Conservation (phyloP, 2,113 vertebrate species). For the Passer domesticus region DNA sequence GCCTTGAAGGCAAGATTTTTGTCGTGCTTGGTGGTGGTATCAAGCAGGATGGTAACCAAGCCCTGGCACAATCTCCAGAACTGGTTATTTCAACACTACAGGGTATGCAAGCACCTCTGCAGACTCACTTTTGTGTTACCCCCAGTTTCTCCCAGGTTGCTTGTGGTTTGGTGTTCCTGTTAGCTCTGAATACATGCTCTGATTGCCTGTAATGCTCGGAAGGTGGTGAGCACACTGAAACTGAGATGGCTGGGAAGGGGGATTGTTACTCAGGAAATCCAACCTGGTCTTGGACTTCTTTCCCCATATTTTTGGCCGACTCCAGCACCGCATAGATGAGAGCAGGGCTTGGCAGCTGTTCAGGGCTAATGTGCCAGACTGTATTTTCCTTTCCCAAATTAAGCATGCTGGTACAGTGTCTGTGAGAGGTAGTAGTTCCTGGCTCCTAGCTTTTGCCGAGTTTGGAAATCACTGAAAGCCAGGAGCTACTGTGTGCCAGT, state of each 20-base stretch:
- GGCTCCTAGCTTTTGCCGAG: slow-evolving; percentile 26
- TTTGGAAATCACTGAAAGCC: slow-evolving; percentile 34
- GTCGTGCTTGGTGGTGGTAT: neutral
- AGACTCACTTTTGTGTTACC: neutral
- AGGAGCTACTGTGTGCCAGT: slow-evolving; percentile 9
- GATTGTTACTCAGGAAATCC: neutral
- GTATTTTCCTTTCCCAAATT: slow-evolving; percentile 62
- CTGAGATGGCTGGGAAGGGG: neutral
- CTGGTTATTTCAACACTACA: neutral
- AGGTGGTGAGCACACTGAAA: neutral
- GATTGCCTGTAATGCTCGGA: neutral
- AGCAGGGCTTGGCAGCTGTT: slow-evolving; percentile 10
- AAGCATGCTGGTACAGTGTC: slow-evolving; percentile 51
- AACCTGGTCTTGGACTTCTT: neutral
- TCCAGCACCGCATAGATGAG: neutral
- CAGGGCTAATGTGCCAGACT: slow-evolving; percentile 53
- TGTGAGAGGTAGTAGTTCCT: slow-evolving; percentile 41
- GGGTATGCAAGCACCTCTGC: neutral
- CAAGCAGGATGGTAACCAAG: neutral
- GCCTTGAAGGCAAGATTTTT: neutral
- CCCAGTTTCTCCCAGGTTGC: neutral
- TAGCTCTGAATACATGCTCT: neutral
- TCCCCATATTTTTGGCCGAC: neutral
- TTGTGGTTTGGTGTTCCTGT: neutral
- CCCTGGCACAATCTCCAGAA: neutral